Evolutionary conservation across 2,888 invertebrate genomes (phyloP).

Genomic region (Polia nebulosa): DNA sequence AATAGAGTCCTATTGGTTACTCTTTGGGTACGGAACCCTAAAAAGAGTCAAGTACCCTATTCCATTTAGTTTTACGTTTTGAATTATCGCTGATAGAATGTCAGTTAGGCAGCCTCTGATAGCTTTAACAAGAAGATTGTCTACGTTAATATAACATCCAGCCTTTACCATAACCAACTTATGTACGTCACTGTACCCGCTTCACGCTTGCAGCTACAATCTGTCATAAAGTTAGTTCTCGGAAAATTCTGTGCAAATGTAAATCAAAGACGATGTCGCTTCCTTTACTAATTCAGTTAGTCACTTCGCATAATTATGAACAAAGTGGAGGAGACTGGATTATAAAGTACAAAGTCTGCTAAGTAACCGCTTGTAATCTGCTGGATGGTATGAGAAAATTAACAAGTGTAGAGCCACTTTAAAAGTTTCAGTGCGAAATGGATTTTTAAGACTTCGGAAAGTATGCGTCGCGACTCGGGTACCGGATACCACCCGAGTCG

Average conservation of each 20-base stretch:
- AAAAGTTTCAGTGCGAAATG: slow-evolving; percentile 53
- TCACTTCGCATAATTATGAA: slow-evolving; percentile 65
- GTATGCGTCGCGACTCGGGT: slow-evolving; percentile 11
- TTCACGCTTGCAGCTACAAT: slow-evolving; percentile 62
- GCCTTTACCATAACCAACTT: slow-evolving; percentile 7
- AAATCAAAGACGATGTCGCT: slow-evolving; percentile 68
- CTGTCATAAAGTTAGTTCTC: slow-evolving; percentile 64
- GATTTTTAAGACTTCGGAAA: slow-evolving; percentile 49
- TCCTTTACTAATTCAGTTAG: slow-evolving; percentile 65
- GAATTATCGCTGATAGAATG: too few species aligned
- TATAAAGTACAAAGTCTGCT: slow-evolving; percentile 49
- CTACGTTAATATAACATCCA: slow-evolving; percentile 20
- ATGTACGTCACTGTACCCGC: slow-evolving; percentile 33
- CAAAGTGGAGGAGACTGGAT: slow-evolving; percentile 50
- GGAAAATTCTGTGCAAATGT: slow-evolving; percentile 65
- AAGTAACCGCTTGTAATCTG: slow-evolving; percentile 47
- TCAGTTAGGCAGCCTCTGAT: too few species aligned
- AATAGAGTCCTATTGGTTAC: too few species aligned
- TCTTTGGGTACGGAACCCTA: too few species aligned
- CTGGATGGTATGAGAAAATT: slow-evolving; percentile 45
- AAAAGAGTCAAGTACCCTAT: too few species aligned
- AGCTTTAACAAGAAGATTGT: neutral
- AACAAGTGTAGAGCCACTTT: slow-evolving; percentile 54
- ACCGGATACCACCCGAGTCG: neutral
- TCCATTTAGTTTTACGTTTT: too few species aligned